Percentiles rank a stretch among this genome's conserved stretches.
Evolutionary conservation across 1,140 invertebrate species (phyloP).

Genomic region (Nephila pilipes): DNA sequence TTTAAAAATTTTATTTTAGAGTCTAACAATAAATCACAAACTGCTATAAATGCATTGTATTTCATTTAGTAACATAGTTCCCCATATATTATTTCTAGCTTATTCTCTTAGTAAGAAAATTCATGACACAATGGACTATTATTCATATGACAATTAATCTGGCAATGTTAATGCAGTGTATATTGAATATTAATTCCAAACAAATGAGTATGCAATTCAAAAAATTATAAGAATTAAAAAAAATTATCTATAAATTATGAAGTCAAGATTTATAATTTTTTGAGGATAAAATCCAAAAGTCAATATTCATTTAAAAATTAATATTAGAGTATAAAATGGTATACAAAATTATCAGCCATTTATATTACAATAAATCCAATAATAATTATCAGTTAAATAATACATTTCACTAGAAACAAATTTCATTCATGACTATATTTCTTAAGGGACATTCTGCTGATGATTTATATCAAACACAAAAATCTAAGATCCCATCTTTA

Average conservation of each 20-base stretch:
- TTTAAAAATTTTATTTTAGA: constrained; percentile 44
- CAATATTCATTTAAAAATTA: not conserved
- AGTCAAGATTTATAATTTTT: not conserved
- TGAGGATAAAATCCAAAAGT: not conserved
- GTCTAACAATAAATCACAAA: constrained; percentile 55
- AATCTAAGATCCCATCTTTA: no score
- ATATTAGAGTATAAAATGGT: not conserved
- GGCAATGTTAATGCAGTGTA: constrained; percentile 6
- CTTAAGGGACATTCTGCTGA: no score
- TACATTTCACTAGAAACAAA: no score
- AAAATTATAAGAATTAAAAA: not conserved
- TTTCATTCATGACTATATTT: no score
- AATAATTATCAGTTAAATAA: no score
- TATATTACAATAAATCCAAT: no score
- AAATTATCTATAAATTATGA: not conserved
- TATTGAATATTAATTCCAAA: not conserved
- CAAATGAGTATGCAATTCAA: not conserved
- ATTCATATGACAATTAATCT: not conserved
- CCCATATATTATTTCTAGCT: constrained; percentile 5
- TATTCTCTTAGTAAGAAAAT: constrained; percentile 1
- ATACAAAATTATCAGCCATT: not conserved
- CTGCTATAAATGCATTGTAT: constrained; percentile 38
- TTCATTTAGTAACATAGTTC: constrained; percentile 4
- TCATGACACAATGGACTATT: no score
- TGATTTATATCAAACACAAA: no score